Conservation (phyloP, 2,888 invertebrate species). For the Gortyna flavago region DNA sequence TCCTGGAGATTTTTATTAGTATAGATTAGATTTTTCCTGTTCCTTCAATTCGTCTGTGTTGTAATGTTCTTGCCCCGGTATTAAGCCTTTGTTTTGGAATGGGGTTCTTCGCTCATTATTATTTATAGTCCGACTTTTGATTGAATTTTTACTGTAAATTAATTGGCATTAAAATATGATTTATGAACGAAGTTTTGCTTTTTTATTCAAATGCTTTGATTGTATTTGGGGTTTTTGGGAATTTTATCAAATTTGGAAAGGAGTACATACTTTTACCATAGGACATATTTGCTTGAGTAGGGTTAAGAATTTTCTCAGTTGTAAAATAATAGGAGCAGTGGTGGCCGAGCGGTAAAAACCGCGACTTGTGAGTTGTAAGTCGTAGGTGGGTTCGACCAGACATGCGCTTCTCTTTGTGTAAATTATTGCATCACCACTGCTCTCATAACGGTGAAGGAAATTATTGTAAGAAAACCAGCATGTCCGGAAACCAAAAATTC, state of each 20-base stretch:
- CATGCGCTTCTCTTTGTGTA: too few species aligned
- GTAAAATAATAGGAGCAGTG: not conserved
- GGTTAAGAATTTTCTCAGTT: not conserved
- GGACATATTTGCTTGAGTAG: too few species aligned
- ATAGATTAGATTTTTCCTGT: slow-evolving; percentile 22
- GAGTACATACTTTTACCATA: not conserved
- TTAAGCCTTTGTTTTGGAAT: slow-evolving; percentile 15
- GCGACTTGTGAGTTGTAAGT: not conserved
- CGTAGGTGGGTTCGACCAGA: not conserved
- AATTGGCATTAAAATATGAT: slow-evolving; percentile 4
- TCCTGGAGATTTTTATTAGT: slow-evolving; percentile 11
- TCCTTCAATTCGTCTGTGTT: slow-evolving; percentile 4
- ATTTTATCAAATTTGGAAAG: not conserved
- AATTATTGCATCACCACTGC: too few species aligned
- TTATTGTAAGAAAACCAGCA: not conserved
- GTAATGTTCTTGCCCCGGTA: not conserved
- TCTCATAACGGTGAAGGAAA: too few species aligned
- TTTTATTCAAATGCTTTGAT: not conserved
- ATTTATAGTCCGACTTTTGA: slow-evolving; percentile 19
- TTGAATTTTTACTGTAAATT: slow-evolving; percentile 34
- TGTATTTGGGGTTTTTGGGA: not conserved
- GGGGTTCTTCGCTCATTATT: slow-evolving; percentile 4
- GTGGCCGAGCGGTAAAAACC: too few species aligned
- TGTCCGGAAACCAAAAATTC: not conserved
- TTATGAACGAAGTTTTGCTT: not conserved